Conservation (phyloP, 2,113 vertebrate species). For the Caretta caretta region DNA sequence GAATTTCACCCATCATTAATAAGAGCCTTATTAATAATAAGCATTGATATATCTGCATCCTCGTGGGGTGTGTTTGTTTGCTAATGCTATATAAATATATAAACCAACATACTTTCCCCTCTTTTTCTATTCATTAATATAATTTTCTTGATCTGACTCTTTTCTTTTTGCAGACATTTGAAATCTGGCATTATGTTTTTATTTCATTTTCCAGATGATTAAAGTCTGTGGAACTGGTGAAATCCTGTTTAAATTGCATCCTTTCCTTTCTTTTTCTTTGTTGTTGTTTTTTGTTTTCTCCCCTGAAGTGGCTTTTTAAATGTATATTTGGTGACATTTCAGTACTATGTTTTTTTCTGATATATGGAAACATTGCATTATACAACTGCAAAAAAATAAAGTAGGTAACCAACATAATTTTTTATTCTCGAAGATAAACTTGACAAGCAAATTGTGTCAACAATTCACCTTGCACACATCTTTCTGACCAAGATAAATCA, state of each 20-base stretch:
- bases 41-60: not conserved
- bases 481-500: slow-evolving; percentile 13
- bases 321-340: slow-evolving; percentile 43
- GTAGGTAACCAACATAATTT: slow-evolving; percentile 20
- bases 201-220: not conserved
- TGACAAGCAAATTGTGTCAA: slow-evolving; percentile 4
- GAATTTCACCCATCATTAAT: not conserved
- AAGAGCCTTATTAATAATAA: not conserved
- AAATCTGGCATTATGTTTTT: not conserved
- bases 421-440: slow-evolving; percentile 4
- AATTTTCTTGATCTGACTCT: not conserved
- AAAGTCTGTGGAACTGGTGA: not conserved
- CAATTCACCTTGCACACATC: not conserved
- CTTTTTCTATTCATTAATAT: not conserved
- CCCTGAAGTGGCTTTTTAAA: not conserved
- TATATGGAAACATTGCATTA: slow-evolving; percentile 39
- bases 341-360: slow-evolving; percentile 34
- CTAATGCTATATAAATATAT: not conserved
- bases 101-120: not conserved
- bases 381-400: slow-evolving; percentile 17
- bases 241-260: slow-evolving; percentile 13
- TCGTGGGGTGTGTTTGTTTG: not conserved
- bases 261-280: not conserved
- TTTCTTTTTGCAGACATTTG: not conserved
- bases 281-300: not conserved